Base-by-base conservation (phyloP, 2,797 vertebrate species). In the Tolypeutes matacus region DNA sequence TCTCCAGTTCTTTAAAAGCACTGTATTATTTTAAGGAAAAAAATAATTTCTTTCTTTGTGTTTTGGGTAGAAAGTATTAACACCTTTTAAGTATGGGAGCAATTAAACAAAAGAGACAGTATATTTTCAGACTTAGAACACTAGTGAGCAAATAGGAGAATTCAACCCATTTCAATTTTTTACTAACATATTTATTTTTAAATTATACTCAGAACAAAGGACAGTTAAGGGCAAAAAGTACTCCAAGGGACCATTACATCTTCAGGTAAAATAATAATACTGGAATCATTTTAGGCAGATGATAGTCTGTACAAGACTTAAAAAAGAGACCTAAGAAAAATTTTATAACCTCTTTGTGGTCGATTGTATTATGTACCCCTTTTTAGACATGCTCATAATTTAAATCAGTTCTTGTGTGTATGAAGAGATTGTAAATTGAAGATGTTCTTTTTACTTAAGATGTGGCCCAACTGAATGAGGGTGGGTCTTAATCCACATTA, bases 141-240 rank as follows among this genome's bases (percentile, higher is more conserved):
- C 81, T 31, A 34, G 13, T 86, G 78, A 85, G 58, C n/a, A 21
- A 67, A 72, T 15, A 15, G n/a, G 51, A 5, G 85, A 82, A 89
- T 51, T 86, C 51, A 80, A 53, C 7, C 5, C 76, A 42, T 25
- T 81, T 88, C 10, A n/a, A 1, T 86, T 80, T 49, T 51, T 84
- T 9, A 83, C 34, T 84, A 83, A 36, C 25, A 39, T 36, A 15
- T 82, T 88, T 86, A 81, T 89, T 89, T 84, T 87, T 4, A 60
- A 82, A 77, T 76, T 72, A 75, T 8, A 58, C 34, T 65, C 34
- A 53, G 27, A 80, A 91, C 0, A 70, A 65, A 94, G 12, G 58
- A n/a, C 4, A 77, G 21, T 46, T 69, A 53, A n/a, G 29, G 18
- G 18, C 36, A 73, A 65, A 65, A 46, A 39, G 2, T 4, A 34